Base-by-base conservation (phyloP, 2,888 invertebrate genomes). In the Agonopterix arenella region DNA sequence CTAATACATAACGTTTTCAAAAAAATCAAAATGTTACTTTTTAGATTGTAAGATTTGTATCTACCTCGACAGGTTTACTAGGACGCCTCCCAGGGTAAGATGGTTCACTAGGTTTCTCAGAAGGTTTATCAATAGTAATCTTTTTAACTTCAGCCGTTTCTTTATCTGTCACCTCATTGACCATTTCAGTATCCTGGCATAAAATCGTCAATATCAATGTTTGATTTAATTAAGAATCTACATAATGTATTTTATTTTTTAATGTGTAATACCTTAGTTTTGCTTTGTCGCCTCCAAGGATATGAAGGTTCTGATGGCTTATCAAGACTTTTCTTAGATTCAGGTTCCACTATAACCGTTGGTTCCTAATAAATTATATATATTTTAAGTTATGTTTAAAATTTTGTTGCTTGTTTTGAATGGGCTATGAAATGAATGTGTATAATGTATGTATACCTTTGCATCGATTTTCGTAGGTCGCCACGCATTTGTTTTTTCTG, bases 381-480 rank as follows among this genome's bases (percentile, higher is more conserved):
- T 36, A 13, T 47, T 18, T 47, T 41, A 4, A 44, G 7, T 42
- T 28, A 0, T 28, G 28, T 28, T 28, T 28, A 28, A 28, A 18
- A 5, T 5, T 28, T 1, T 28, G 4, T 28, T 4, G 28, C 28
- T 28, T 28, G 28, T 28, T 28, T 28, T 28, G 1, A 28, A 28
- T 28, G 28, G 1, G 28, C 28, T 28, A 28, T 28, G 28, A 28
- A 28, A 28, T 28, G 28, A 28, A 37, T 61, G 49, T 66, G 59
- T 67, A 56, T 62, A 52, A 57, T 59, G 48, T 68, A 55, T 60
- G 52, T 68, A 64, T 75, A 74, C 80, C 75, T 77, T 68, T 69
- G 68, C 73, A 59, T 75, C 72, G 68, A 76, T 70, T 75, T 84
- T 80, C 73, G 83, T 77, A 74, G 82, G 79, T 83, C 82, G 86